A percentile compares a stretch with the other conserved stretches of the same genome.
Evolutionary conservation across 2,888 invertebrate genomes (phyloP).

Genomic region (Megastigmus dorsalis): DNA sequence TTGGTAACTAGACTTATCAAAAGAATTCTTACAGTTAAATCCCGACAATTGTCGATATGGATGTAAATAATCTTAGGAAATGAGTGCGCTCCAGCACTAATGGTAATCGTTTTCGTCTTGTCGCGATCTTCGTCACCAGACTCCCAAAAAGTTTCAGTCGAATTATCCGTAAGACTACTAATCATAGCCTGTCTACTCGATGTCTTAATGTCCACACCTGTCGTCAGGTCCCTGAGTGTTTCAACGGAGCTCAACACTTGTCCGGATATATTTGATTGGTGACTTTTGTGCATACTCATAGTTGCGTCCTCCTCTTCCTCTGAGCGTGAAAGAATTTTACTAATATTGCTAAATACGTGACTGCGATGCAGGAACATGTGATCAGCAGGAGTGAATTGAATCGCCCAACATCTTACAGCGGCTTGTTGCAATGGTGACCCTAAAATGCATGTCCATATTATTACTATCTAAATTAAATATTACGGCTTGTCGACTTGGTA

Average conservation of each 20-base stretch:
- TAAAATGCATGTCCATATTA: conserved; percentile 45
- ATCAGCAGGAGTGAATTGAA: conserved; percentile 91
- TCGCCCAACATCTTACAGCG: conserved; percentile 94
- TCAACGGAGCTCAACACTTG: conserved; percentile 78
- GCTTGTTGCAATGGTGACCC: conserved; percentile 89
- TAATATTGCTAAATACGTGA: conserved; percentile 96
- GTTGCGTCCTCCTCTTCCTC: conserved; percentile 85
- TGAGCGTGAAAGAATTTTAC: conserved; percentile 93
- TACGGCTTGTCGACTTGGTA: too few species aligned
- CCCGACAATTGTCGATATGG: conserved; percentile 95
- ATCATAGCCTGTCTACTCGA: conserved; percentile 97
- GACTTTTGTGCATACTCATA: conserved; percentile 78
- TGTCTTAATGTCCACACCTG: conserved; percentile 86
- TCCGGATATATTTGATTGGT: conserved; percentile 74
- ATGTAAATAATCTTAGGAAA: conserved; percentile 86
- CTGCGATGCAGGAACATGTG: conserved; percentile 93
- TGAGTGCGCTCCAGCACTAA: conserved; percentile 80
- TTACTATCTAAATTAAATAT: too few species aligned
- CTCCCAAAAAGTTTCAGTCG: conserved; percentile 99
- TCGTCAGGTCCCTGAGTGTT: conserved; percentile 84
- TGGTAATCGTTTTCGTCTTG: conserved; percentile 90
- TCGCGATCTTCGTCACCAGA: conserved; percentile 97
- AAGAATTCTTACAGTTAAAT: conserved; percentile 83
- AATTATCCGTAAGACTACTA: conserved; percentile 92
- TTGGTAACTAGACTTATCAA: too few species aligned